Conservation (phyloP, 2,797 vertebrate genomes). For the Sebastes miniatus region DNA sequence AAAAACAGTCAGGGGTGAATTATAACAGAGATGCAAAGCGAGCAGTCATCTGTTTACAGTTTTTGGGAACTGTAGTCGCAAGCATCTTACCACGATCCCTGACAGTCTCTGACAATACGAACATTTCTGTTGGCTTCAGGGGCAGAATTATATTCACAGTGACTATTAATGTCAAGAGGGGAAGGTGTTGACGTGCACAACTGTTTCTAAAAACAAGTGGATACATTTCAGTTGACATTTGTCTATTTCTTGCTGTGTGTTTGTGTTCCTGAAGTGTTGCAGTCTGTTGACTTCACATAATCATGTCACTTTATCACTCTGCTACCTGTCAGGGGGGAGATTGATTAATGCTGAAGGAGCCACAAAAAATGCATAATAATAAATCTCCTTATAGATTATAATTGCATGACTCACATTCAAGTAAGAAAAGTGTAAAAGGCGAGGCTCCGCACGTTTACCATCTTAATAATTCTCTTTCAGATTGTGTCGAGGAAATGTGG, state of each 20-base stretch:
- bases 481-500: constrained; percentile 17
- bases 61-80: neutral
- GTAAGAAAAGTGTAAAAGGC: constrained; percentile 8
- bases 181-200: neutral
- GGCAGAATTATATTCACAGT: constrained; percentile 14
- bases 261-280: neutral
- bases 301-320: constrained; percentile 34
- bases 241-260: neutral
- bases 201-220: neutral
- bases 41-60: constrained; percentile 24
- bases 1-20: constrained; percentile 1
- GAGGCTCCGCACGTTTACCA: constrained; percentile 27
- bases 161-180: constrained; percentile 16
- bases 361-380: constrained; percentile 22
- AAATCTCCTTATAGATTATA: constrained; percentile 32
- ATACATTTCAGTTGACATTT: neutral
- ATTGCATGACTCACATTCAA: constrained; percentile 42
- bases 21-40: constrained; percentile 2
- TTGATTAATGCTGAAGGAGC: constrained; percentile 33
- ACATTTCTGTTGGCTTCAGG: constrained; percentile 8
- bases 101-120: constrained; percentile 3
- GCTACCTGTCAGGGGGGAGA: constrained; percentile 11
- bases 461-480: constrained; percentile 44
- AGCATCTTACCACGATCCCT: constrained; percentile 9
- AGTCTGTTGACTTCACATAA: constrained; percentile 46